Conservation (phyloP, 2,113 vertebrate species). For the Anseranas semipalmata region DNA sequence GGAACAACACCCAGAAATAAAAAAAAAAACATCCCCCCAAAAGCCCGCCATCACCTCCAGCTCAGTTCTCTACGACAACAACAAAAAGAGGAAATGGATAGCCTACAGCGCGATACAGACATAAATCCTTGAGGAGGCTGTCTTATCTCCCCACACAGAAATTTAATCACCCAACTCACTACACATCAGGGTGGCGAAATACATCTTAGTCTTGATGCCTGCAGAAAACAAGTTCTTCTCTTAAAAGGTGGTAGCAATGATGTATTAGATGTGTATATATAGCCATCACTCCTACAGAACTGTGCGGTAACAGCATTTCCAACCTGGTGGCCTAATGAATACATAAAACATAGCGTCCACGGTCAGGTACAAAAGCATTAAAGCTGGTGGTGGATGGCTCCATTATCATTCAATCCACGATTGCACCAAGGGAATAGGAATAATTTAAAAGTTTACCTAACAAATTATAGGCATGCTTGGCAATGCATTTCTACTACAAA, state of each 20-base stretch:
- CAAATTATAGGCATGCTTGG: not conserved
- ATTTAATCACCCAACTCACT: slow-evolving; percentile 40
- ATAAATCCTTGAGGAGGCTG: slow-evolving; percentile 47
- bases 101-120: not conserved
- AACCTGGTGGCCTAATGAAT: not conserved
- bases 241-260: not conserved
- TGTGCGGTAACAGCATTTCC: not conserved
- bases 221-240: slow-evolving; percentile 26
- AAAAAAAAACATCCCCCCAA: not conserved
- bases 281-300: not conserved
- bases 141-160: slow-evolving; percentile 32
- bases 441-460: not conserved
- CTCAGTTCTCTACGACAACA: not conserved
- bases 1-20: not conserved
- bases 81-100: not conserved
- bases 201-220: slow-evolving; percentile 3
- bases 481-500: not conserved
- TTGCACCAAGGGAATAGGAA: not conserved
- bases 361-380: not conserved
- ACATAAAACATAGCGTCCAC: not conserved
- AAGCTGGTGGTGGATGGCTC: not conserved
- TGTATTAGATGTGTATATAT: not conserved
- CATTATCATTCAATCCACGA: not conserved
- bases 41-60: not conserved
- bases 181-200: not conserved